Evolutionary conservation across 1,140 invertebrate genomes (phyloP), one percentile per base, ranked within the genome.

Genomic region (Contarinia nasturtii): DNA sequence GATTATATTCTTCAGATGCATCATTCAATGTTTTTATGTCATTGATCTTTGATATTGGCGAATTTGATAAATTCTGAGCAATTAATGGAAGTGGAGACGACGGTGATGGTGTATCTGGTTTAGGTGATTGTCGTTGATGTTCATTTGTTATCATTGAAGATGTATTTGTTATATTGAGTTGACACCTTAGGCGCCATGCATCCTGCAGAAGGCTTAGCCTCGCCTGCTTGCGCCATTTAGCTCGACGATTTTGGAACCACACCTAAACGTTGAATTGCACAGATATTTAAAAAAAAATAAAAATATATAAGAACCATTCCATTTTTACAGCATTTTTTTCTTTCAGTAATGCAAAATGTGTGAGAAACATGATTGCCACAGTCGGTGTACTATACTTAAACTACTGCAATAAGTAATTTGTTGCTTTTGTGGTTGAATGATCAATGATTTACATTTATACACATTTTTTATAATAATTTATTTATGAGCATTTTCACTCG

Each of bases 221-320:
- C 1, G 86, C 84, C 57, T 88, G 83, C 56, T 88, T 88, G 27
- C 84, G 72, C 85, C 84, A 87, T 59, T 89, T 87, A 11, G 85
- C 84, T 46, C 27, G 27, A 27, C 27, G 27, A 27, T 27, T 27
- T 27, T 27, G 27, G 3, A 27, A 27, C 27, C 27, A 27, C 10
- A 27, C 27, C 27, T 27, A 27, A 27, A 27, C 27, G 10, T 5
- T 27, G 4, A 10, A 10, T 10, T 10, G 27, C 4, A 5, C 3
- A 5, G 27, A 10, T 27, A 27, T 27, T 3, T 27, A 5, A 27
- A 10, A 3, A 27, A 10, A 27, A 27, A 27, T 27, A 27, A 27
- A 27, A 27, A 27, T 27, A 10, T 27, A 27, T 27, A 10, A 27
- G 27, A 27, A 27, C 27, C 3, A 27, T 27, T 27, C 10, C 27